Evolutionary conservation across 2,888 invertebrate species (phyloP).

Genomic region (Cephus pulcher): DNA sequence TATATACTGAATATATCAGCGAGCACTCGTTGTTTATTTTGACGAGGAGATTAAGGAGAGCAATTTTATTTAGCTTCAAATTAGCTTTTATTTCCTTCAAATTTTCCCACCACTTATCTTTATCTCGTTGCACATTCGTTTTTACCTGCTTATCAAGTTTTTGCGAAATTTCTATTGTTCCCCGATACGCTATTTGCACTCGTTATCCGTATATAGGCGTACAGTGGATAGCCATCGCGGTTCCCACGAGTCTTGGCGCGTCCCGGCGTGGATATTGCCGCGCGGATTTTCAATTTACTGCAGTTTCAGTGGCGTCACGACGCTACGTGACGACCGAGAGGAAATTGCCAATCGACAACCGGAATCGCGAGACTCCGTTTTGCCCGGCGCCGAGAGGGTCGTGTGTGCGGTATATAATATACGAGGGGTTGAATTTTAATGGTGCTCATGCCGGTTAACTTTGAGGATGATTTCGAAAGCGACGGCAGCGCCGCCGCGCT

Average conservation of each 20-base stretch:
- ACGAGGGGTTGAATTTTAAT: background rate
- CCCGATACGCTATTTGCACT: background rate
- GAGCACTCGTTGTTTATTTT: too few species aligned
- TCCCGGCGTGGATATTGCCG: background rate
- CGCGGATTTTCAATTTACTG: slow-evolving; percentile 6
- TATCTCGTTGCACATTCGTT: background rate
- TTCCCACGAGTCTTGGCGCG: slow-evolving; percentile 3
- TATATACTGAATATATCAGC: too few species aligned
- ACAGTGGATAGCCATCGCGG: background rate
- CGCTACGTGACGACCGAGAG: background rate
- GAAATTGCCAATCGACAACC: slow-evolving; percentile 9
- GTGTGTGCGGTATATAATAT: background rate
- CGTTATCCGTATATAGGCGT: background rate
- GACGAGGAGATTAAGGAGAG: too few species aligned
- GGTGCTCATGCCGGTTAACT: background rate
- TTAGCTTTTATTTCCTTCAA: too few species aligned
- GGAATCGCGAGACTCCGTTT: slow-evolving; percentile 22
- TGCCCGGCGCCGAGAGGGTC: background rate
- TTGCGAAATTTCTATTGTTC: background rate
- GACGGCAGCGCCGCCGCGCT: background rate
- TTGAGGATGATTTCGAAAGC: background rate
- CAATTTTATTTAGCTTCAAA: too few species aligned
- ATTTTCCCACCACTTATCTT: background rate
- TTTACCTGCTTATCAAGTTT: background rate
- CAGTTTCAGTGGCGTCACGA: background rate